A percentile compares a stretch with the other conserved stretches of the same genome.
These are phyloP conservation scores for Danio kyathit DNA, from an alignment of 2,797 vertebrate species.

Conservation along the genomic window DNA sequence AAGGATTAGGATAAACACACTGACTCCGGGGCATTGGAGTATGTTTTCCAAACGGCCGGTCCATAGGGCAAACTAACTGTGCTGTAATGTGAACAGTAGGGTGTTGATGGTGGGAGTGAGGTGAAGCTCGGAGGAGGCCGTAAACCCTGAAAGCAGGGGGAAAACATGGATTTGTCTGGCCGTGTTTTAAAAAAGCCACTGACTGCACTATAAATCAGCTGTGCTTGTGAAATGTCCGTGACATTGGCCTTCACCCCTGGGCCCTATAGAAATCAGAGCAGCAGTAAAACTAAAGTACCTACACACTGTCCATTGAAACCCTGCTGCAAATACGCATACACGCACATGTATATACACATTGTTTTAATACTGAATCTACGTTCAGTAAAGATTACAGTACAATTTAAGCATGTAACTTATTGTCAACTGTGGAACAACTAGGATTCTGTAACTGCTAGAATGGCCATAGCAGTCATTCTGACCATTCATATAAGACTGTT, in stretches of 20 bases:
- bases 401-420: background rate
- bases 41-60: constrained; percentile 77
- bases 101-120: constrained; percentile 63
- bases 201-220: constrained; percentile 77
- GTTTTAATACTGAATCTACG: background rate
- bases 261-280: constrained; percentile 67
- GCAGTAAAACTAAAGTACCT: constrained; percentile 62
- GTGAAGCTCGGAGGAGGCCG: constrained; percentile 33
- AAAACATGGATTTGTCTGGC: constrained; percentile 72
- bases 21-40: constrained; percentile 78
- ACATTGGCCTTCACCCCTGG: constrained; percentile 70
- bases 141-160: constrained; percentile 58
- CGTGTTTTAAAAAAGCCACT: constrained; percentile 74
- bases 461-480: too few relatives aligned
- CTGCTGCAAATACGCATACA: constrained; percentile 16
- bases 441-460: too few relatives aligned
- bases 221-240: constrained; percentile 70
- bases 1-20: constrained; percentile 80
- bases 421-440: background rate
- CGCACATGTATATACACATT: background rate
- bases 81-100: constrained; percentile 76
- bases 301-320: constrained; percentile 41
- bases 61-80: constrained; percentile 79
- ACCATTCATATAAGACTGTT: too few relatives aligned
- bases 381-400: background rate